phyloP scores from a whole-genome alignment of 2,797 vertebrate species.

The Varecia variegata region DNA sequence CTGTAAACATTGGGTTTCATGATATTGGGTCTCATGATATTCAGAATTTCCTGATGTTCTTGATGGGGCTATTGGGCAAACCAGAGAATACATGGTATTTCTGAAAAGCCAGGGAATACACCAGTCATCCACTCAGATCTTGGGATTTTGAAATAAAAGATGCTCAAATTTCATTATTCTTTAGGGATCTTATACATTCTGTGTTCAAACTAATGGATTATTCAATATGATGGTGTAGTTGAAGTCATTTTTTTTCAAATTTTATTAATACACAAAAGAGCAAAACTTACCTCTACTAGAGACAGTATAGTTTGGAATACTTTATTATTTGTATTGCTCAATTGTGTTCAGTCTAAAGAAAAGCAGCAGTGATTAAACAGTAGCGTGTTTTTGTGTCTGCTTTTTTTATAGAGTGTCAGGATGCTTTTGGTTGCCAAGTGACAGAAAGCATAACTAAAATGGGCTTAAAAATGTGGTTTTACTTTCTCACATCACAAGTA shows the following conservation, averaged over 20 bases:
- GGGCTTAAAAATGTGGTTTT: conserved; percentile 14
- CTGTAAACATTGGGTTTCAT: not conserved
- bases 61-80: not conserved
- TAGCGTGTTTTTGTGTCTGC: conserved; percentile 11
- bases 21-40: not conserved
- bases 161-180: not conserved
- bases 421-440: not conserved
- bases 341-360: conserved; percentile 29
- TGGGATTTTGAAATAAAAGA: conserved; percentile 24
- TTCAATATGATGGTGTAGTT: not conserved
- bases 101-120: not conserved
- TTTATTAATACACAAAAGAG: not conserved
- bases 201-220: not conserved
- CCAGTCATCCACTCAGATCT: not conserved
- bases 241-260: conserved; percentile 11
- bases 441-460: not conserved
- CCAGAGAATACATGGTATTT: not conserved
- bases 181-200: not conserved
- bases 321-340: conserved; percentile 1
- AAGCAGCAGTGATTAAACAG: not conserved
- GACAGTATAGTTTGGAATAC: not conserved
- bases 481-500: not conserved
- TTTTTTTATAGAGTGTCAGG: not conserved
- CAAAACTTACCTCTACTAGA: not conserved
- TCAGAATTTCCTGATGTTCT: not conserved